phyloP scores from a whole-genome alignment of 2,888 invertebrate genomes.

The Syrista parreyssii region DNA sequence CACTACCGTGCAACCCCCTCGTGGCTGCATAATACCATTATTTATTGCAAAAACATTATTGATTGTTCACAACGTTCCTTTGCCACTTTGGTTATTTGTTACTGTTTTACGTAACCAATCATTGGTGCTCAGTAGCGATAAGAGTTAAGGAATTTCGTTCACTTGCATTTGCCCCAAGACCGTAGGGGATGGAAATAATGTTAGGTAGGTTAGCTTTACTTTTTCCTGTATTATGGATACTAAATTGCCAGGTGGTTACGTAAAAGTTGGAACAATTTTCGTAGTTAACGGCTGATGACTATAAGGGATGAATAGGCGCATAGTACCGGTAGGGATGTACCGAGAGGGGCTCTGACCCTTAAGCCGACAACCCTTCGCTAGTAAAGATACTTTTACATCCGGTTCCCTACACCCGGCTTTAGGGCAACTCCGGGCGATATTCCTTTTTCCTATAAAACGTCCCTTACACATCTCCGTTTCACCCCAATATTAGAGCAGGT shows the following conservation, averaged over 20 bases:
- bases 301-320: not conserved
- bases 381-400: conserved; percentile 4
- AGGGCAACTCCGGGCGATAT: not conserved
- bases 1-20: conserved; percentile 12
- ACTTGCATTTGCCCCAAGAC: not conserved
- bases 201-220: not conserved
- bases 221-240: not conserved
- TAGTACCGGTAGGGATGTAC: not conserved
- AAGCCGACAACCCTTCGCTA: not conserved
- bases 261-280: not conserved
- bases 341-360: not conserved
- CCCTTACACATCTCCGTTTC: not conserved
- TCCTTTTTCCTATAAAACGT: not conserved
- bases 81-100: conserved; percentile 33
- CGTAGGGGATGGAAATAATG: not conserved
- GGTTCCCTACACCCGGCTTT: not conserved
- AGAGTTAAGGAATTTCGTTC: not conserved
- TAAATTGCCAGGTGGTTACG: not conserved
- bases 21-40: conserved; percentile 46
- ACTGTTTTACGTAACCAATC: conserved; percentile 29
- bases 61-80: conserved; percentile 38
- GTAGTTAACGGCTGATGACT: not conserved
- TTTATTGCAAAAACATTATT: conserved; percentile 55
- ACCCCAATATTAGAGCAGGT: not conserved
- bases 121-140: not conserved